Conservation (phyloP, 2,113 vertebrate genomes). For the Meleagris gallopavo region DNA sequence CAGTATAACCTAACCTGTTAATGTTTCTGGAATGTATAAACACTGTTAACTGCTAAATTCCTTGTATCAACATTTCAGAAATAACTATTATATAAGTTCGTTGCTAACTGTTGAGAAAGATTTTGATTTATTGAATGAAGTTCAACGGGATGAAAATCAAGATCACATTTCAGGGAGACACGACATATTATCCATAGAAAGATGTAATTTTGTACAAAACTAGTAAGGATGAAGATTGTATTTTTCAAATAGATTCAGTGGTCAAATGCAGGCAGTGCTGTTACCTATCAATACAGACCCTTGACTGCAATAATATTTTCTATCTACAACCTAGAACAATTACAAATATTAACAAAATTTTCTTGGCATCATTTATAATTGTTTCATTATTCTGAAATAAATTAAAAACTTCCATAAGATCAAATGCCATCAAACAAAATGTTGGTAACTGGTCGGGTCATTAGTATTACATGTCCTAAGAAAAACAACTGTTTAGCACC, state of each 20-base stretch:
- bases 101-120: slow-evolving; percentile 8
- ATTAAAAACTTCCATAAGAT: background rate
- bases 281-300: background rate
- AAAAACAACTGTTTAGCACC: background rate
- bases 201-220: slow-evolving; percentile 36
- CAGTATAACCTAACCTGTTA: slow-evolving; percentile 72
- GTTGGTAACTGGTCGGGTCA: background rate
- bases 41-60: slow-evolving; percentile 63
- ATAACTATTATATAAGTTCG: slow-evolving; percentile 23
- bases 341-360: slow-evolving; percentile 12
- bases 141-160: slow-evolving; percentile 26
- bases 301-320: background rate
- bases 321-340: background rate
- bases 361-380: background rate
- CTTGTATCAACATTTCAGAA: slow-evolving; percentile 45
- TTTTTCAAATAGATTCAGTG: background rate
- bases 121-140: slow-evolving; percentile 42
- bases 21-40: slow-evolving; percentile 80
- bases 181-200: slow-evolving; percentile 4
- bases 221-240: background rate
- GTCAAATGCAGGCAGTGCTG: background rate
- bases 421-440: background rate
- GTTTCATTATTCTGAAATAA: background rate
- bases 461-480: background rate
- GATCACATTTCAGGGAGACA: slow-evolving; percentile 31